Evolutionary conservation across 1,140 invertebrate species (phyloP).

Genomic region (Meloidogyne chitwoodi): DNA sequence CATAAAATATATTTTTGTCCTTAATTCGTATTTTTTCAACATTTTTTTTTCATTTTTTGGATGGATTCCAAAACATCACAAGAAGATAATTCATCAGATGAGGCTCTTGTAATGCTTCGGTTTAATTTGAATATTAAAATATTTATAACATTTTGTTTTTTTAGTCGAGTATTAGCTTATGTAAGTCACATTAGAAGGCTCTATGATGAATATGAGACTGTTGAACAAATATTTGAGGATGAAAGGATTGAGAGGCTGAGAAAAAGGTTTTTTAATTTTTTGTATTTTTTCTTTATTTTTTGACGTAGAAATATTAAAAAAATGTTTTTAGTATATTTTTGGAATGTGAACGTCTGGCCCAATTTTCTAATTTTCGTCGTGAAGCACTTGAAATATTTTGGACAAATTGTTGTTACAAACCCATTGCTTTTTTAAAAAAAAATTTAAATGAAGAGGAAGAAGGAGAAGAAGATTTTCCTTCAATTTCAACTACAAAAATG

Average conservation of each 20-base stretch:
- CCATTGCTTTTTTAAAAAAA: conserved; percentile 1
- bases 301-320: background rate
- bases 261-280: background rate
- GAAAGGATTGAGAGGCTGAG: background rate
- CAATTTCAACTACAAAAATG: background rate
- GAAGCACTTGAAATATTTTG: conserved; percentile 17
- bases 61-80: background rate
- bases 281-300: no score
- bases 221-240: background rate
- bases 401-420: conserved; percentile 19
- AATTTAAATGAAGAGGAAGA: background rate
- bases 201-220: background rate
- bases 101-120: background rate
- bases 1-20: no score
- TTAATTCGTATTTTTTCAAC: no score
- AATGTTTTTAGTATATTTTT: background rate
- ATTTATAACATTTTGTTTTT: background rate
- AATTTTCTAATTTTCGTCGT: conserved; percentile 13
- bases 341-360: background rate
- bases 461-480: background rate
- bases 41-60: background rate
- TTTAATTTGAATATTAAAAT: background rate
- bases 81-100: background rate
- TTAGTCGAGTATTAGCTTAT: background rate
- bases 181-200: background rate